Evolutionary conservation across 1,140 invertebrate genomes (phyloP).

Genomic region (Philopotamus ludificatus): DNA sequence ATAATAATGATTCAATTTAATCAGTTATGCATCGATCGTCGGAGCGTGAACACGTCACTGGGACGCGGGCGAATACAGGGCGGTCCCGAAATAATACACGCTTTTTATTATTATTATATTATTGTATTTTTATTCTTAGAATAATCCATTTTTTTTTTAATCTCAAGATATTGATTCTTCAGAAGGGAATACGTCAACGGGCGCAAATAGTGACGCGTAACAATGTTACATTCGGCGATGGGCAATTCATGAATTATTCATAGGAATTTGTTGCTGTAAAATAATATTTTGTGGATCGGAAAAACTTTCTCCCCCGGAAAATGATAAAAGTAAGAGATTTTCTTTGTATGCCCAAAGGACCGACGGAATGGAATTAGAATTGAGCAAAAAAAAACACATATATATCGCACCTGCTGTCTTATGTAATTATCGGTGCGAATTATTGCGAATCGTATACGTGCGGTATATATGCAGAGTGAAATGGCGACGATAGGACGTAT

Average conservation of each 20-base stretch:
- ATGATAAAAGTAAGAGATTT: neutral
- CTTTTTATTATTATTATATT: neutral
- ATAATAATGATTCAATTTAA: too few species aligned
- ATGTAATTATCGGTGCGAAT: neutral
- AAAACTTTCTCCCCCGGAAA: constrained; percentile 21
- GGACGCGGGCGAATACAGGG: too few species aligned
- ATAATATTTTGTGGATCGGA: constrained; percentile 33
- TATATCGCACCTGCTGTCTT: too few species aligned
- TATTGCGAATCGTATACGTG: constrained; percentile 1
- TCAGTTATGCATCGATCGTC: too few species aligned
- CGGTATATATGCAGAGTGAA: neutral
- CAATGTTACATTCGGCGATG: constrained; percentile 24
- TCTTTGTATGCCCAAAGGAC: neutral
- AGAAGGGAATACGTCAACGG: neutral
- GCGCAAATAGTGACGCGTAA: constrained; percentile 14
- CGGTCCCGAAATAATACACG: too few species aligned
- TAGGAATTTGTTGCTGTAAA: constrained; percentile 32
- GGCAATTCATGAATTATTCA: constrained; percentile 35
- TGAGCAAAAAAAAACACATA: too few species aligned
- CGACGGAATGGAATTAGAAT: too few species aligned
- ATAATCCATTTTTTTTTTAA: too few species aligned
- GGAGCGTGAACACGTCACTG: too few species aligned
- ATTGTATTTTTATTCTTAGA: neutral
- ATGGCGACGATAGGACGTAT: too few species aligned
- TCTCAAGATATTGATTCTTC: neutral